These are phyloP conservation scores for Trachythela sp. DNA, from an alignment of 64 coral and sea anemone species.

Conservation along the genomic window DNA sequence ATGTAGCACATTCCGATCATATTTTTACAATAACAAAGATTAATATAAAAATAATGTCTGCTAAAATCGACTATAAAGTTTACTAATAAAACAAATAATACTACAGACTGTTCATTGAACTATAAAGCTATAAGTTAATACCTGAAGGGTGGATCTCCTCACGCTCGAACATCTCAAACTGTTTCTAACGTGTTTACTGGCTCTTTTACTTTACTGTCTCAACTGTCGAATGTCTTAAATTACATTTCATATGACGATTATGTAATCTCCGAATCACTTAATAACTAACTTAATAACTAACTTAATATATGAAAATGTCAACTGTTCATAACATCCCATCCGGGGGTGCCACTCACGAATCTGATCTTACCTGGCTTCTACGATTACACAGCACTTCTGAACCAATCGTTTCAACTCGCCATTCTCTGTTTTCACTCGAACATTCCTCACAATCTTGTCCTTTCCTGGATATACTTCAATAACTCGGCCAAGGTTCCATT, in stretches of 20 bases:
- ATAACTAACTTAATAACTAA: background rate
- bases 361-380: constrained; percentile 18
- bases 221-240: no score
- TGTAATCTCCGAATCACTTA: background rate
- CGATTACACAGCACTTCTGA: constrained; percentile 30
- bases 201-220: background rate
- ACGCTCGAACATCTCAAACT: background rate
- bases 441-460: constrained; percentile 6
- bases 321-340: background rate
- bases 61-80: background rate
- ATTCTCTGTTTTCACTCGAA: constrained; percentile 23
- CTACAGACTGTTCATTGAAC: background rate
- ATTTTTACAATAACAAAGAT: background rate
- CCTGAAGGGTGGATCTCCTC: background rate
- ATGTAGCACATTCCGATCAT: background rate
- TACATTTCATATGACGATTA: background rate
- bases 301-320: background rate
- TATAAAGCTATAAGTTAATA: background rate
- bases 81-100: background rate
- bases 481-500: constrained; percentile 31
- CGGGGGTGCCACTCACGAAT: background rate
- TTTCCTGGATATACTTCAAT: constrained; percentile 23
- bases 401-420: constrained; percentile 30
- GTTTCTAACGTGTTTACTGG: background rate
- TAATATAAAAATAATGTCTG: background rate